A percentile compares a stretch with the other conserved stretches of the same genome.
phyloP scores from a whole-genome alignment of 2,113 vertebrate species.

The Orcinus orca region DNA sequence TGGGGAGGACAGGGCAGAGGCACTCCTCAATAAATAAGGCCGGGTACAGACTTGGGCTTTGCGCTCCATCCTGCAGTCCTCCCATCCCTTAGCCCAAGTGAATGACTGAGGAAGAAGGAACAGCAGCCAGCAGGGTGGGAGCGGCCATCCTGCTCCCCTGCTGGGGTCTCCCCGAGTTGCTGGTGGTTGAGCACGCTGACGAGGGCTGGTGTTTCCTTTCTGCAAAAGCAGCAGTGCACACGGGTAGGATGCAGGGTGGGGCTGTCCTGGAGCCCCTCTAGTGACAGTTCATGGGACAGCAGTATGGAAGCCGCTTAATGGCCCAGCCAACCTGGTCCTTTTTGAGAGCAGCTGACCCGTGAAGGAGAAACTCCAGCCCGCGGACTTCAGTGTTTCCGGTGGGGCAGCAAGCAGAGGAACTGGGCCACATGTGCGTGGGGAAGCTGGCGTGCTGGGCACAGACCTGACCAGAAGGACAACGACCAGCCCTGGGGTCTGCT shows the following conservation, averaged over 20 bases:
- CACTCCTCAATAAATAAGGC: not conserved
- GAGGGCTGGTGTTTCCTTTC: not conserved
- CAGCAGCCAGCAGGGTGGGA: no score
- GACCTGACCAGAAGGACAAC: not conserved
- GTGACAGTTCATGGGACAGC: no score
- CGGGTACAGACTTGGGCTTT: not conserved
- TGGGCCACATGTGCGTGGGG: not conserved
- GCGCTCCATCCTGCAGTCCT: fast-evolving
- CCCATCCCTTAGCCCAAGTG: fast-evolving
- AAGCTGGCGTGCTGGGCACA: not conserved
- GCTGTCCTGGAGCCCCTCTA: not conserved
- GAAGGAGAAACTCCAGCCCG: not conserved
- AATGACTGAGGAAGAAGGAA: not conserved
- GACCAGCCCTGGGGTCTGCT: not conserved
- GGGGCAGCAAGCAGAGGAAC: not conserved
- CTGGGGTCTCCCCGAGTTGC: not conserved
- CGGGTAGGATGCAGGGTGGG: fast-evolving
- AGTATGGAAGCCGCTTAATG: not conserved
- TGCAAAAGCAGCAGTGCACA: not conserved
- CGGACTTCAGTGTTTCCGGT: not conserved
- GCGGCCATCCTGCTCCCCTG: not conserved
- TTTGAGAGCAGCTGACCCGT: not conserved
- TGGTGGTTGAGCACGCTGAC: not conserved
- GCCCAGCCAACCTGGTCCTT: not conserved
- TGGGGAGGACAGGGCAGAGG: not conserved